Evolutionary conservation across 2,113 vertebrate species (phyloP), one percentile per base, ranked within the genome.

Genomic region (Poicephalus gulielmi): DNA sequence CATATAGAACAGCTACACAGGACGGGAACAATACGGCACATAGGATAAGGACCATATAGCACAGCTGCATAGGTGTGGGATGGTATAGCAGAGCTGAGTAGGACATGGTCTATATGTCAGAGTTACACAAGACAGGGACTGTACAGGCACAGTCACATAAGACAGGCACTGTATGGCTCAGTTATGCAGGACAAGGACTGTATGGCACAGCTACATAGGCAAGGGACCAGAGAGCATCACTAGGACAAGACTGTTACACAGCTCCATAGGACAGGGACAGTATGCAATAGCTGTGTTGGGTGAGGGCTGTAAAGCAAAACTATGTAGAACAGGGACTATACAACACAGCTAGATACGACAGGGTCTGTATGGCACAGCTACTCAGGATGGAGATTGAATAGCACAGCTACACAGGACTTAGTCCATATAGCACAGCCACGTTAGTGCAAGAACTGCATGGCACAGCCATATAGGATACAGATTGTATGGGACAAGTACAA

Each of bases 261-360:
- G 24, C 78, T 64, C 10, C 3, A 3, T 1, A 25, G 62, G 33
- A 74, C 27, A 44, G 44, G 55, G 37, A 47, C 30, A 19, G 22
- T 25, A 33, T 5, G 22, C 7, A 22, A n/a, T 5, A 59, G 37
- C 39, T 80, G 3, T 1, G 23, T n/a, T 49, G 74, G 49, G 55
- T 6, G 17, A 28, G 17, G 64, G 17, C 55, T 4, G 4, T 18
- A 39, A 3, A 15, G 41, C 52, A 49, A 46, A 68, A 12, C 46
- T 47, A 5, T 0, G 0, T 3, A 57, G 47, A 43, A 47, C 5
- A 27, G 73, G 13, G 27, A 31, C 62, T 13, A 13, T 17, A 37
- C 0, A 76, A 43, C 35, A 37, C 25, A 76, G 55, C 23, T 43
- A 63, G 44, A 68, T 2, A 82, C 31, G 44, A 75, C 24, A 47